Evolutionary conservation across 2,888 invertebrate species (phyloP), one percentile per base, ranked within the genome.

Genomic region (Seira musarum): DNA sequence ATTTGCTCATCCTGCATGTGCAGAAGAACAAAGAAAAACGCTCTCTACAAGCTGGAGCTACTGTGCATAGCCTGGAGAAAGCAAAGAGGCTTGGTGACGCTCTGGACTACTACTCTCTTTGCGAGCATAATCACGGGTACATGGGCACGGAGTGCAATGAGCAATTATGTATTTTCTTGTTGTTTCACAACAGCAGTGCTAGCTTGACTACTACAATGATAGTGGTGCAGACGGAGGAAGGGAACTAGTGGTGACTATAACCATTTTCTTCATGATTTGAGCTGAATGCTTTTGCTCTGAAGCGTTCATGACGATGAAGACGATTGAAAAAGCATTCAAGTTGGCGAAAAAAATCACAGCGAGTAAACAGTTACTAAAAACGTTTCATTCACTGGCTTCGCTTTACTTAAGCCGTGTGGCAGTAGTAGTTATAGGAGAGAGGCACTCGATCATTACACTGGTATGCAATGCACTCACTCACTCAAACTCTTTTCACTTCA

Each of bases 361-460:
- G 57, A 57, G 57, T 57, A 57, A 57, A 57, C 57, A 57, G 57
- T 57, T 57, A 57, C 57, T 57, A 57, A 57, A 57, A 57, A 57
- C 57, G 57, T 57, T 57, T 57, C 57, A 57, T 57, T 57, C 57
- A 57, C n/a, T 57, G 57, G 57, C 57, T 57, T 57, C 8, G 15
- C 57, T 57, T 57, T 3, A 57, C 57, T 57, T 57, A 15, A 57
- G 57, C 57, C n/a, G 57, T 57, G 57, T 57, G 57, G 57, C 17
- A n/a, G 57, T 40, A 13, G 40, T 40, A 13, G 40, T 13, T 8
- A 40, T 40, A 40, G n/a, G n/a, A n/a, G n/a, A 40, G 57, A n/a
- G 57, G 57, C 57, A 57, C 57, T 65, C 61, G 22, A 74, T 74
- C 67, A 74, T 74, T 74, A 67, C 67, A 74, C 74, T 67, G 74